These are phyloP conservation scores for Drosophila prosaltans DNA, from an alignment of 1,140 invertebrate genomes.

Conservation along the genomic window DNA sequence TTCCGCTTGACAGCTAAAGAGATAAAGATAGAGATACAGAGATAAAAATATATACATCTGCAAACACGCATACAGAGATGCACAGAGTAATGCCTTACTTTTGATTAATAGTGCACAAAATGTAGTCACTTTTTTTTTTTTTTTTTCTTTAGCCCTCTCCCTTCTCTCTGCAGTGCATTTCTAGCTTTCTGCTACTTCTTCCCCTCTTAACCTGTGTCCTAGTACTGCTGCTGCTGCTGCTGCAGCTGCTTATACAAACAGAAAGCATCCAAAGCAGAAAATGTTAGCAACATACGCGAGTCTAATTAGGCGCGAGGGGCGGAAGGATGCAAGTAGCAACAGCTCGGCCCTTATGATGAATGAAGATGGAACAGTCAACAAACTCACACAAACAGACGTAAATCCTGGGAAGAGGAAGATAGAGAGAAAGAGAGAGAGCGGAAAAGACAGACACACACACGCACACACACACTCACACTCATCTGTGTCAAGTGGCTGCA, in stretches of 20 bases:
- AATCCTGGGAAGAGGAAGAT: not conserved
- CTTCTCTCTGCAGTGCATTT: slow-evolving; percentile 8
- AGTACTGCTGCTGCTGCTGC: too few species aligned
- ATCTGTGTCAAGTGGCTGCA: slow-evolving; percentile 55
- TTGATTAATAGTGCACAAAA: slow-evolving; percentile 38
- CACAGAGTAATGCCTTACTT: slow-evolving; percentile 6
- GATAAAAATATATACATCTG: too few species aligned
- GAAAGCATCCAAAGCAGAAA: slow-evolving; percentile 26
- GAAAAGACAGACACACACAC: slow-evolving; percentile 4
- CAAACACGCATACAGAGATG: not conserved
- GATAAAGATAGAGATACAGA: not conserved
- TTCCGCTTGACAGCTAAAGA: not conserved
- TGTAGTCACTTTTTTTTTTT: slow-evolving; percentile 15
- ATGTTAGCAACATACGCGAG: slow-evolving; percentile 40
- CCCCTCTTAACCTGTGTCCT: not conserved
- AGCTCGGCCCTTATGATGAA: slow-evolving; percentile 49
- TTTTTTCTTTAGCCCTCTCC: too few species aligned
- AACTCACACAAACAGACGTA: slow-evolving; percentile 3
- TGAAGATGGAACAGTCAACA: slow-evolving; percentile 45
- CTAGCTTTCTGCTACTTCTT: too few species aligned
- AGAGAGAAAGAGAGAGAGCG: not conserved
- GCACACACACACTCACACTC: slow-evolving; percentile 1
- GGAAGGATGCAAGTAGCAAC: slow-evolving; percentile 13
- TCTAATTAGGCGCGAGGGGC: slow-evolving; percentile 41
- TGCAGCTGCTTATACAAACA: slow-evolving; percentile 15